Evolutionary conservation across 2,113 vertebrate species (phyloP), one percentile per base, ranked within the genome.

Genomic region (Neotoma lepida): DNA sequence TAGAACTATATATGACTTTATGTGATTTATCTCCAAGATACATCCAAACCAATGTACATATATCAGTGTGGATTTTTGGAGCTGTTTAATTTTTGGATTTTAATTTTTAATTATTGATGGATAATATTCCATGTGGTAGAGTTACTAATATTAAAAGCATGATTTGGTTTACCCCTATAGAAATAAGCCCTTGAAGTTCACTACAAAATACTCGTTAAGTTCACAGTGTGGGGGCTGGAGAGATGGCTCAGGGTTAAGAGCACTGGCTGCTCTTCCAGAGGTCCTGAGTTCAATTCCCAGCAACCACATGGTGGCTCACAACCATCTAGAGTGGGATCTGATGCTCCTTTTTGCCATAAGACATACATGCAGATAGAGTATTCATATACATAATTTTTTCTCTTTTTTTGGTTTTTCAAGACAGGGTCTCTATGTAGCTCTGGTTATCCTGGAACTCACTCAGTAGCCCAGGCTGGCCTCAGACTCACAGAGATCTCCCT

Each of bases 161-260:
- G 78, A 88, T 74, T 93, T 90, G 22, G 18, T 86, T 89, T 96
- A 28, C 22, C 6, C 14, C 76, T 66, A 35, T 2, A 63, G 41
- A 89, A 76, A 61, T 86, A 44, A 80, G 86, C 73, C 81, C 35
- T 94, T 88, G 28, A 92, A 71, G 41, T 80, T 86, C 49, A 95
- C 61, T 9, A 41, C 13, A 87, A 89, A 74, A 82, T 61, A 64
- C 22, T 70, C 64, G 9, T 17, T 92, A 56, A 81, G 30, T 68
- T 64, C 24, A 35, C 78, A 56, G 6, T 49, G 54, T 4, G 1
- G 80, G 78, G 0, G 22, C 12, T 82, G 35, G 58, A 64, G 58
- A 85, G 58, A 64, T 64, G 3, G 0, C 58, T 85, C 28, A 10
- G 39, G 15, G 1, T 44, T 63, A 63, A 84, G 8, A 85, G 30